Evolutionary conservation across 2,888 invertebrate genomes (phyloP).

Genomic region (Branchipolynoe longqiensis): DNA sequence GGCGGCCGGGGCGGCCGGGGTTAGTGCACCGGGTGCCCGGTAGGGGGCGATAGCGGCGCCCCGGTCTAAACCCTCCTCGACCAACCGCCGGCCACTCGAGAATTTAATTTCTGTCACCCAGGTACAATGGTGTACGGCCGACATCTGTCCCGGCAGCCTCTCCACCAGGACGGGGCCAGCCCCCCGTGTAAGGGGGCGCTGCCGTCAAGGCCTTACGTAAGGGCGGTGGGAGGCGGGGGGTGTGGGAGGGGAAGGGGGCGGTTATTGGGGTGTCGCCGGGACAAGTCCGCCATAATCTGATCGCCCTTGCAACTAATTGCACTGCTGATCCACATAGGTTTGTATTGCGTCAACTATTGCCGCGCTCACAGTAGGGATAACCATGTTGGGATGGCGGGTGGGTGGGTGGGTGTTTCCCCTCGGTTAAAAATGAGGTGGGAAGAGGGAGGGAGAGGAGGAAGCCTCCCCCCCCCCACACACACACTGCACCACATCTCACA

Average conservation of each 20-base stretch:
- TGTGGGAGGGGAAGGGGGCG: background rate
- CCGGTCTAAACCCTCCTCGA: slow-evolving; percentile 43
- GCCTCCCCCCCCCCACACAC: too few species aligned
- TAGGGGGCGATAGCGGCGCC: slow-evolving; percentile 42
- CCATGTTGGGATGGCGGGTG: too few species aligned
- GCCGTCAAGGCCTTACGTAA: slow-evolving; percentile 28
- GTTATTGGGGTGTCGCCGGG: slow-evolving; percentile 43
- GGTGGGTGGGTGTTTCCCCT: too few species aligned
- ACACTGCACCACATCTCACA: too few species aligned
- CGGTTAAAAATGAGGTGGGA: too few species aligned
- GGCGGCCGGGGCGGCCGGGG: background rate
- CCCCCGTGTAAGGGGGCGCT: background rate
- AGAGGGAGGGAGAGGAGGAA: too few species aligned
- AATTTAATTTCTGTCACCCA: slow-evolving; percentile 56
- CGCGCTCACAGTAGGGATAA: too few species aligned
- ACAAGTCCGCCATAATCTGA: slow-evolving; percentile 24
- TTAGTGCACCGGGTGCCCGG: slow-evolving; percentile 24
- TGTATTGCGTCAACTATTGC: too few species aligned
- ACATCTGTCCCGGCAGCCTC: slow-evolving; percentile 49
- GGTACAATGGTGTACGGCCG: slow-evolving; percentile 48
- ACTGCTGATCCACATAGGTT: slow-evolving; percentile 4
- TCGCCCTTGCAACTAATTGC: slow-evolving; percentile 33
- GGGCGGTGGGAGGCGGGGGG: background rate
- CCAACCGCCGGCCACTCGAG: slow-evolving; percentile 55
- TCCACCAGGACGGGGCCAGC: background rate